Base-by-base conservation (phyloP, 2,888 invertebrate species). In the Eupeodes latifasciatus region DNA sequence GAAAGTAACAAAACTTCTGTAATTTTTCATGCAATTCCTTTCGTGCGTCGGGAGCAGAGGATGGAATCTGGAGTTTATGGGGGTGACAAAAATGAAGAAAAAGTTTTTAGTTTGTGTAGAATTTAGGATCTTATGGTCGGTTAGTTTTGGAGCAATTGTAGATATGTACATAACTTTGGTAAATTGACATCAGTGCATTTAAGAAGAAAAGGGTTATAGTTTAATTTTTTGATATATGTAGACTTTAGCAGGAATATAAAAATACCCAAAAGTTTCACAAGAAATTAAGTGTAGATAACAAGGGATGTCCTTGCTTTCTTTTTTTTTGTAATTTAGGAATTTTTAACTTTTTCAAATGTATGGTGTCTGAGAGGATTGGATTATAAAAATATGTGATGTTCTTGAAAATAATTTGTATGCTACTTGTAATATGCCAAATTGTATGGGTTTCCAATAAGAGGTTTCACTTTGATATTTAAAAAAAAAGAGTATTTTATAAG, bases 1-100 rank as follows among this genome's bases (percentile, higher is more conserved):
- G 44, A 27, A 27, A 49, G 61, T 36, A 14, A 9, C 59, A 67
- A 74, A 86, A 86, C 34, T 87, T 87, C 69, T 76, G 66, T 61
- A 83, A 87, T 83, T 83, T 87, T 76, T 87, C 86, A 83, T 76
- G 82, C 16, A 51, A 16, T 40, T 67, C 51, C 27, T 55, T 57
- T 47, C 10, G n/a, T n/a, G n/a, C n/a, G 19, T 71, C 19, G 27
- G 27, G 27, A 27, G 27, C 27, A 10, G 1, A 53, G 53, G n/a
- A 16, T 34, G 51, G 10, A n/a, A 12, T 12, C 9, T 27, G 9
- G 11, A 19, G 72, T 9, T 27, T 27, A 27, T 36, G n/a, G 14
- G 40, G 66, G 66, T 47, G 76, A 72, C 59, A n/a, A 59, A 14
- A 64, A 27, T 40, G 34, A 67, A 59, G 47, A 19, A 72, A 85